Base-by-base conservation (phyloP, 1,140 invertebrate species). In the Doryteuthis pealeii region DNA sequence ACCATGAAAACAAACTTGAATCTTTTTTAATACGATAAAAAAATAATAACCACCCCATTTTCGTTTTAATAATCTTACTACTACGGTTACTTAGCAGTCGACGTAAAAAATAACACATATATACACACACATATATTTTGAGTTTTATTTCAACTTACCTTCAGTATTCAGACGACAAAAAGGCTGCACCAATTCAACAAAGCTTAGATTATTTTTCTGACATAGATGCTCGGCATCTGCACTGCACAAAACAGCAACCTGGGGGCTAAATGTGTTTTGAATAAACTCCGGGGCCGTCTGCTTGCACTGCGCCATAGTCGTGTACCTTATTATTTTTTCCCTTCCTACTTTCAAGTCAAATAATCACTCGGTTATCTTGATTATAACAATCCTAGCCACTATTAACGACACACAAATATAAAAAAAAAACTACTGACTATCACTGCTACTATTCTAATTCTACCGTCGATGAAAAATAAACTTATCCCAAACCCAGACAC, bases 121-220 rank as follows among this genome's bases (percentile, higher is more conserved):
- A n/a, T n/a, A n/a, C n/a, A n/a, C n/a, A n/a, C n/a, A n/a, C n/a
- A n/a, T n/a, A n/a, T n/a, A n/a, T n/a, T n/a, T n/a, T n/a, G n/a
- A n/a, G n/a, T n/a, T n/a, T n/a, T n/a, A n/a, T 68, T 22, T 10
- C n/a, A n/a, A n/a, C 80, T 86, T 89, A 94, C 94, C 92, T 91
- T 95, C 94, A 75, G 90, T 91, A 78, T 90, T 92, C 65, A 95
- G 85, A 81, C 92, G 91, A 81, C 92, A 92, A 88, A 98, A 98
- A 4, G 96, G 96, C 85, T 96, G 95, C 40, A 98, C 89, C 69
- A 98, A 86, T 89, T 98, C 94, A 69, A 93, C 92, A 84, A 98
- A 96, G 30, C 92, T 92, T 65, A 98, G 89, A 89, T 97, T 96
- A 88, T 97, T 98, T 85, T 95, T 96, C 76, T 93, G 91, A 84